These are phyloP conservation scores for Dasyprocta punctata DNA, from an alignment of 2,113 vertebrate species.

Conservation along the genomic window DNA sequence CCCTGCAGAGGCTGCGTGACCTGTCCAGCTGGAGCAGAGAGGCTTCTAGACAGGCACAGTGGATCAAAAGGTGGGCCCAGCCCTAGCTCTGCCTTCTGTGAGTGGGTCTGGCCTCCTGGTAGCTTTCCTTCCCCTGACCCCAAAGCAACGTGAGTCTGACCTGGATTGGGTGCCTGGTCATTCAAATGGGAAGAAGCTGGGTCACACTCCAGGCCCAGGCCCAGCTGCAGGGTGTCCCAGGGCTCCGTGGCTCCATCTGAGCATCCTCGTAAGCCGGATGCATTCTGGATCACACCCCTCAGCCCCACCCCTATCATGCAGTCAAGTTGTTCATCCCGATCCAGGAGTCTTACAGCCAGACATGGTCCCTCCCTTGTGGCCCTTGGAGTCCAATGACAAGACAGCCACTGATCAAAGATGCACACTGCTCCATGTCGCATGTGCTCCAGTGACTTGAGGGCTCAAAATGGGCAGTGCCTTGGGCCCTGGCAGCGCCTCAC, in stretches of 20 bases:
- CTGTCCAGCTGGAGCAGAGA: background rate
- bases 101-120: background rate
- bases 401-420: background rate
- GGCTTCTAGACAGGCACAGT: background rate
- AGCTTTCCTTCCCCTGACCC: background rate
- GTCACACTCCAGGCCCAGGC: background rate
- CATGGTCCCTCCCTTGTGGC: fast-evolving
- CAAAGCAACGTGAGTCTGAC: background rate
- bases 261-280: background rate
- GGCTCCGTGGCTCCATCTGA: background rate
- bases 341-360: background rate
- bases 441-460: background rate
- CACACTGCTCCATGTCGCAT: too few species aligned
- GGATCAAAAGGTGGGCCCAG: background rate
- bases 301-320: background rate
- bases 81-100: background rate
- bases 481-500: too few species aligned
- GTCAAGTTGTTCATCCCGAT: background rate
- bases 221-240: background rate
- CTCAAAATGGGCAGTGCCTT: fast-evolving
- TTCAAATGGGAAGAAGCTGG: background rate
- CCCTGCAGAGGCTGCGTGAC: fast-evolving
- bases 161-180: background rate
- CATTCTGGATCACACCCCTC: background rate
- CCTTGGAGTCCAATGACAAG: background rate